Evolutionary conservation across 2,797 vertebrate species (phyloP).

Genomic region (Alosa sapidissima): DNA sequence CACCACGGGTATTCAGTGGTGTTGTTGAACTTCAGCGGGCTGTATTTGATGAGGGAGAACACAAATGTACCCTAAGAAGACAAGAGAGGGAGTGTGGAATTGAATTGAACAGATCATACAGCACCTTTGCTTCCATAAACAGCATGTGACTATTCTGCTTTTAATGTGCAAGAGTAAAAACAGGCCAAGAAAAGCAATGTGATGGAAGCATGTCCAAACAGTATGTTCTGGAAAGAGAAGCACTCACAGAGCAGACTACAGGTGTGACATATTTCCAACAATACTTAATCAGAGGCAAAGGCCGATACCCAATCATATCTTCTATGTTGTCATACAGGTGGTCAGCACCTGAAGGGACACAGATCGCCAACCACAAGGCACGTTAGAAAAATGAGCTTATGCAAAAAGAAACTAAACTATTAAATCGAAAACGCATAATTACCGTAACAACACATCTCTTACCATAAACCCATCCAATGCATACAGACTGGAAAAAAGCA

Average conservation of each 20-base stretch:
- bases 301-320: conserved; percentile 80
- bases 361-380: not conserved
- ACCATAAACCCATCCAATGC: conserved; percentile 79
- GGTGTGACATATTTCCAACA: conserved; percentile 77
- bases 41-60: conserved; percentile 76
- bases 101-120: not conserved
- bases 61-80: conserved; percentile 70
- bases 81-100: not conserved
- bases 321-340: conserved; percentile 72
- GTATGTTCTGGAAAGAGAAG: not conserved
- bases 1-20: conserved; percentile 75
- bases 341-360: conserved; percentile 65
- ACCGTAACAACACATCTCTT: conserved; percentile 45
- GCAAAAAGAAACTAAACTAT: not conserved
- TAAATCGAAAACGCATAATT: not conserved
- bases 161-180: not conserved
- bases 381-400: not conserved
- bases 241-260: conserved; percentile 73
- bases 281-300: conserved; percentile 69
- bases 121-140: not conserved
- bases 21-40: conserved; percentile 79
- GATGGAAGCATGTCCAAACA: too few species aligned
- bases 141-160: not conserved
- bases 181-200: not conserved
- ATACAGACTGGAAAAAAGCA: conserved; percentile 69